phyloP scores from a whole-genome alignment of 1,140 invertebrate species.

The Pseudomyrmex gracilis region DNA sequence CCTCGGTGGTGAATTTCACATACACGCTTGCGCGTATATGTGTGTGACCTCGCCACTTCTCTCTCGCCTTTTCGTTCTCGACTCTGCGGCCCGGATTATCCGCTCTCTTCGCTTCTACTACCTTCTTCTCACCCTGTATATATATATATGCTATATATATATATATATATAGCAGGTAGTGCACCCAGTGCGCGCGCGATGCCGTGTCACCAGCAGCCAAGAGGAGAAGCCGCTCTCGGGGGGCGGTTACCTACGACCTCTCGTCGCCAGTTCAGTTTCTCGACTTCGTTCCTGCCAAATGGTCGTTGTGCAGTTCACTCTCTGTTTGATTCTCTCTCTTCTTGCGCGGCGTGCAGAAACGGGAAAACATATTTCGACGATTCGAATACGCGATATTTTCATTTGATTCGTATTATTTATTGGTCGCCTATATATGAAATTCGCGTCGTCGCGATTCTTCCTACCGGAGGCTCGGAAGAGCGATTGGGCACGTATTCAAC shows the following conservation, averaged over 20 bases:
- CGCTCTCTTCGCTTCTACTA: background rate
- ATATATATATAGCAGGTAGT: background rate
- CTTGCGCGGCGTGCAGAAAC: background rate
- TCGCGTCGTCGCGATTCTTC: slow-evolving; percentile 38
- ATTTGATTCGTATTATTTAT: slow-evolving; percentile 59
- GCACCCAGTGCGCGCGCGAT: background rate
- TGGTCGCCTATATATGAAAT: slow-evolving; percentile 44
- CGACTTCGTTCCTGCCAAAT: slow-evolving; percentile 49
- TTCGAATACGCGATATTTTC: slow-evolving; percentile 47
- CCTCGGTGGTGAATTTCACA: slow-evolving; percentile 5
- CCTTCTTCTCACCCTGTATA: slow-evolving; percentile 35
- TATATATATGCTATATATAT: background rate
- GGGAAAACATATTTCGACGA: slow-evolving; percentile 23
- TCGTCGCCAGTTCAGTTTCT: slow-evolving; percentile 34
- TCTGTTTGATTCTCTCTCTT: background rate
- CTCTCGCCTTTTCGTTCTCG: slow-evolving; percentile 13
- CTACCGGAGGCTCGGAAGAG: slow-evolving; percentile 16
- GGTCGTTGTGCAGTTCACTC: background rate
- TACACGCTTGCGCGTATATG: background rate
- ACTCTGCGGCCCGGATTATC: slow-evolving; percentile 5
- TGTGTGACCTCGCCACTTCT: background rate
- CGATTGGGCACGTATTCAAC: slow-evolving; percentile 60
- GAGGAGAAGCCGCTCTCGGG: slow-evolving; percentile 14
- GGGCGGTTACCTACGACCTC: slow-evolving; percentile 41
- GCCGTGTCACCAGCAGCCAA: slow-evolving; percentile 35